Evolutionary conservation across 1,140 invertebrate species (phyloP).

Genomic region (Tyrophagus putrescentiae): DNA sequence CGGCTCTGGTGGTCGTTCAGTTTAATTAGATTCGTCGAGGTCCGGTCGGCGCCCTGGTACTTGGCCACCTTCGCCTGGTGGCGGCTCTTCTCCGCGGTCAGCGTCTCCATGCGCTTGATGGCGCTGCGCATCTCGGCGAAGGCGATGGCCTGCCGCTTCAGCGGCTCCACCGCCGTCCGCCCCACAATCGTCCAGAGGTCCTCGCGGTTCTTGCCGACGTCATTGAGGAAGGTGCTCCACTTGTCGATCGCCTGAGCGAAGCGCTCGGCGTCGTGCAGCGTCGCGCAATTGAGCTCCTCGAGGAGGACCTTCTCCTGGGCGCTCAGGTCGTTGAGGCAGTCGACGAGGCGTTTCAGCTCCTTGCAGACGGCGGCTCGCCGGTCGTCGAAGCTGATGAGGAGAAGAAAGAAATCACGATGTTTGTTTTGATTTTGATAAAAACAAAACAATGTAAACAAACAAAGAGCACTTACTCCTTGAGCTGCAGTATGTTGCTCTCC

Average conservation of each 20-base stretch:
- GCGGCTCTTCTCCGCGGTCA: conserved; percentile 6
- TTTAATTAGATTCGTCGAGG: conserved; percentile 16
- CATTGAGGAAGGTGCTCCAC: conserved; percentile 16
- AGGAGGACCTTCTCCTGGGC: not conserved
- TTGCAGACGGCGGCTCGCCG: not conserved
- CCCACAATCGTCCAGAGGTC: conserved; percentile 2
- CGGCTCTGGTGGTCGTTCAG: not conserved
- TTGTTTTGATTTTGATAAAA: not conserved
- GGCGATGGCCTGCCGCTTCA: conserved; percentile 15
- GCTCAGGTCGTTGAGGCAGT: not conserved
- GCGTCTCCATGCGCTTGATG: conserved; percentile 19
- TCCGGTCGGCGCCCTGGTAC: conserved; percentile 14
- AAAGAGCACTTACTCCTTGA: not conserved
- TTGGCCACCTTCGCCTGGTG: conserved; percentile 5
- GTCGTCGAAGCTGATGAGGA: not conserved
- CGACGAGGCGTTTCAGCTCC: not conserved
- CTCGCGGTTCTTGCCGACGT: conserved; percentile 8
- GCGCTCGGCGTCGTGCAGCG: not conserved
- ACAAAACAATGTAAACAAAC: too few species aligned
- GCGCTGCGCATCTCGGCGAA: conserved; percentile 15
- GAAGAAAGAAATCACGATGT: not conserved
- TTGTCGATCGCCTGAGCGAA: conserved; percentile 11
- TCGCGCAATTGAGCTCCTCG: not conserved
- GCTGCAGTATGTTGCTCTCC: not conserved
- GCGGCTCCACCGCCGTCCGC: conserved; percentile 16